Evolutionary conservation across 1,140 invertebrate genomes (phyloP), one percentile per base, ranked within the genome.

Genomic region (Listronotus oregonensis): DNA sequence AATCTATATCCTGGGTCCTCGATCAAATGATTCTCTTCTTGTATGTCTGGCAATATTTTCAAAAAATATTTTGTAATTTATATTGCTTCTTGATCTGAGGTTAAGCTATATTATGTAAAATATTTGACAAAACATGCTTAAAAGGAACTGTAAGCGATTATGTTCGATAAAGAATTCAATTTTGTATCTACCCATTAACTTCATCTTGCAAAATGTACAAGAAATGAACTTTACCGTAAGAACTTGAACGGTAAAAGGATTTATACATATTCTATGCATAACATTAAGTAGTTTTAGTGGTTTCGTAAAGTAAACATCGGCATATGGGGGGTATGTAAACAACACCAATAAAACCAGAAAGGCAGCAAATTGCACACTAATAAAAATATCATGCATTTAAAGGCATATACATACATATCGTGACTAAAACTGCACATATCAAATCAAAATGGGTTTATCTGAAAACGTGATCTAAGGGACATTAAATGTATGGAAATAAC

Each of bases 401-500:
- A 54, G 37, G 18, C 32, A 42, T 51, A 63, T 51, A 51, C 10
- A 42, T 54, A 64, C 34, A 31, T 65, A 60, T 66, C 64, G 64
- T 66, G 64, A 66, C 64, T 66, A 37, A 54, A 61, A 55, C 3
- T 60, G 50, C 50, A 61, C 57, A 66, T 60, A 66, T 66, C 64
- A 60, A 66, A 59, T 59, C 64, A 42, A 49, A 66, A 54, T 55
- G 64, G 42, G 32, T 59, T 66, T 66, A 66, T 66, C 64, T 47
- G 64, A 66, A 66, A 61, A 66, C 64, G 64, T 66, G 64, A 66
- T 66, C 64, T 56, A 61, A 66, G 64, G 31, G 56, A 66, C 58
- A 61, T 66, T 66, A 66, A 66, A 52, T 34, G 64, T 66, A 66
- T 66, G 64, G 56, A 66, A 66, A 66, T 66, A 66, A 59, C 64